Evolutionary conservation across 1,140 invertebrate genomes (phyloP).

Genomic region (Orius laevigatus): DNA sequence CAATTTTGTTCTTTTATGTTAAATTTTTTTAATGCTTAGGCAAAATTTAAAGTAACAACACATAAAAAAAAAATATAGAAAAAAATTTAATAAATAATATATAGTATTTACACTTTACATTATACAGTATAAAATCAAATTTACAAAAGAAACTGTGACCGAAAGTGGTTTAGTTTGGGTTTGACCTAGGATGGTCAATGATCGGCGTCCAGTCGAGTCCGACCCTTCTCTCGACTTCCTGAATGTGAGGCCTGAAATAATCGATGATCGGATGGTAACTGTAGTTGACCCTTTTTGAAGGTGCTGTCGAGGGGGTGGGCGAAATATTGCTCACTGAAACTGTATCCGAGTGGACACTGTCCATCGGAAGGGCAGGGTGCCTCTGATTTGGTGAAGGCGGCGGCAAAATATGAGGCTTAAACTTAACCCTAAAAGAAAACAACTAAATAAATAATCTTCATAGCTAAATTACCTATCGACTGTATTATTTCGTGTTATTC

Average conservation of each 20-base stretch:
- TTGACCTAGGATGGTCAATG: conserved; percentile 8
- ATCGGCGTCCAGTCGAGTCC: conserved; percentile 19
- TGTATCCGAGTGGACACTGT: conserved; percentile 14
- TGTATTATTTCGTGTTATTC: conserved; percentile 15
- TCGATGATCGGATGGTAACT: conserved; percentile 74
- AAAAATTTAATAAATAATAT: no score
- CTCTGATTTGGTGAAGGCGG: conserved; percentile 11
- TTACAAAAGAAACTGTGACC: no score
- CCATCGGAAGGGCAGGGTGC: conserved; percentile 18
- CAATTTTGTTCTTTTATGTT: no score
- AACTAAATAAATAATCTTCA: neutral
- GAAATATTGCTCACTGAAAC: conserved; percentile 12
- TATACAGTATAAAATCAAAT: no score
- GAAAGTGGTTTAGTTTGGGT: no score
- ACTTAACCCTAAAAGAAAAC: neutral
- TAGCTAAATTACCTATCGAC: conserved; percentile 2
- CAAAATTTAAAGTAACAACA: no score
- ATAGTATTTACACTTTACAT: no score
- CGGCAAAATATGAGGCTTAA: conserved; percentile 1
- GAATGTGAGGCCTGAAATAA: conserved; percentile 39
- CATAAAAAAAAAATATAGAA: no score
- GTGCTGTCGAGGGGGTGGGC: neutral
- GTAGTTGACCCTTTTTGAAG: conserved; percentile 44
- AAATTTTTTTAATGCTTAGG: no score
- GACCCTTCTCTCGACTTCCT: conserved; percentile 11